Conservation (phyloP, 2,888 invertebrate genomes). For the Adelphocoris suturalis region DNA sequence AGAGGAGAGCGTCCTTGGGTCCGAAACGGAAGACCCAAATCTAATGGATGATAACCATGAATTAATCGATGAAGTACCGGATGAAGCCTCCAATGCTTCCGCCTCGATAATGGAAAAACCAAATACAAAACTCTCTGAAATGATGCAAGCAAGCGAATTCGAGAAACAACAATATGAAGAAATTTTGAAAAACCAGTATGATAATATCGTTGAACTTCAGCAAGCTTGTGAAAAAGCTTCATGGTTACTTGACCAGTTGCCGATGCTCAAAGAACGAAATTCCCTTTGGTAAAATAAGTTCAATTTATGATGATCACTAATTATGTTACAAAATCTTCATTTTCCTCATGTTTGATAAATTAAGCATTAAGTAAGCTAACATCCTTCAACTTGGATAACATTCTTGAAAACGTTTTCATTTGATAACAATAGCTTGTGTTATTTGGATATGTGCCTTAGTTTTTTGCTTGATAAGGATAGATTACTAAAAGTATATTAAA, state of each 20-base stretch:
- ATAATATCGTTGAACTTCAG: conserved; percentile 7
- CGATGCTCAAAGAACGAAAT: conserved; percentile 1
- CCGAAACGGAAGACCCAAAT: conserved; percentile 1
- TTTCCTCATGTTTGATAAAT: too few relatives aligned
- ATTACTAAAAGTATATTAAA: too few relatives aligned
- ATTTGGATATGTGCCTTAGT: too few relatives aligned
- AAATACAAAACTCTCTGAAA: neutral
- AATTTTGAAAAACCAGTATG: conserved; percentile 1
- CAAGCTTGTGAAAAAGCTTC: conserved; percentile 1
- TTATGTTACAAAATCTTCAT: too few relatives aligned
- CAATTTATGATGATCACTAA: too few relatives aligned
- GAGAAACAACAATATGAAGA: conserved; percentile 25
- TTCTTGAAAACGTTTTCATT: too few relatives aligned
- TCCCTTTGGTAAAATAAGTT: neutral
- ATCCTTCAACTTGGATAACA: too few relatives aligned
- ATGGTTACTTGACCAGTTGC: neutral
- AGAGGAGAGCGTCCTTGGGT: neutral
- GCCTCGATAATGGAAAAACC: neutral
- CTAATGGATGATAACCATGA: conserved; percentile 32
- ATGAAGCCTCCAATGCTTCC: neutral
- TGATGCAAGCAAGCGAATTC: neutral
- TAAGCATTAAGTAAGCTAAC: too few relatives aligned
- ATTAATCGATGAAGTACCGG: neutral
- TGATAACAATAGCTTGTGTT: too few relatives aligned
- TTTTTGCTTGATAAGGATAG: too few relatives aligned